Base-by-base conservation (phyloP, 2,113 vertebrate species). In the Daboia siamensis region DNA sequence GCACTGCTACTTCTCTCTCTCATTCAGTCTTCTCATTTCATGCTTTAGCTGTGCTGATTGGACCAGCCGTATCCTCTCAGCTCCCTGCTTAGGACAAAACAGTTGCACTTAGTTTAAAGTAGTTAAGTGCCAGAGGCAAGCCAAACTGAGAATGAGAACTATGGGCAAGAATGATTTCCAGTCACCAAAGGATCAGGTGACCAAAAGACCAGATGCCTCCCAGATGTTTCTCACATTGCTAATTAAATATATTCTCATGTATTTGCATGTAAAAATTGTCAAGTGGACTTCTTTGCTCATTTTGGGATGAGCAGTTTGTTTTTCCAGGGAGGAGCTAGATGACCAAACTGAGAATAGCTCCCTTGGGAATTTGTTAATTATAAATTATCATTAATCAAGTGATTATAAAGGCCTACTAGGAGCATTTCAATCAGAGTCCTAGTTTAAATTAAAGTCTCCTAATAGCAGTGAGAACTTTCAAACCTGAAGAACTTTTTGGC, bases 11-110 rank as follows among this genome's bases (percentile, higher is more conserved):
- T 92, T 92, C 5, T 0, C 85, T 91, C 91, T 94, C 92, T 94
- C n/a, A 0, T 94, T 95, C 94, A 54, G 55, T 97, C 97, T 97
- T 96, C 97, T 98, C 97, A 97, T 98, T 98, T 98, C 97, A 97
- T 97, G 97, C 96, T 97, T 97, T 96, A 44, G 96, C 95, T 95
- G 96, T 96, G 97, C 97, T 97, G 97, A 97, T 97, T 97, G 97
- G 96, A 95, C 97, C 94, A 92, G 93, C 97, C 96, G 97, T 97
- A 97, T 97, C 96, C 96, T 96, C 96, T 97, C 93, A 74, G 97
- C 96, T 95, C 89, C 90, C 94, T 97, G 96, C 97, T 97, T 97
- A 97, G 96, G 93, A 96, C 96, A 89, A 94, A 97, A 96, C 95
- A 96, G 95, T 97, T 86, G 96, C 95, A 54, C 94, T 94, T 96